These are phyloP conservation scores for Eristalis tenax DNA, from an alignment of 2,888 invertebrate species.

Conservation along the genomic window DNA sequence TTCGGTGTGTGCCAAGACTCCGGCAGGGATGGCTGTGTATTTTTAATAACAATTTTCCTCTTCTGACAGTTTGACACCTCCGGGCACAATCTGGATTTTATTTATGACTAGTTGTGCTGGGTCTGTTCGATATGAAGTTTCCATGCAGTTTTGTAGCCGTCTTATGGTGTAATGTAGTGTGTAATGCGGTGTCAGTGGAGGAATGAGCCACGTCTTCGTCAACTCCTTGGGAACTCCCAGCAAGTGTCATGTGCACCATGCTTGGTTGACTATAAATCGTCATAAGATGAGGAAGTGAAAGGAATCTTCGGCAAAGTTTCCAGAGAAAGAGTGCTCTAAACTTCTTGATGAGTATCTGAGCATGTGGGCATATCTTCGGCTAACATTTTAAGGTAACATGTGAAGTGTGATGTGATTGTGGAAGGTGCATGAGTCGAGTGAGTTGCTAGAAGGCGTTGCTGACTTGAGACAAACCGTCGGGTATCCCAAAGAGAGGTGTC, in stretches of 20 bases:
- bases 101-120: not conserved
- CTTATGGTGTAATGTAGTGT: not conserved
- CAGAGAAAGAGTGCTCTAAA: too few relatives aligned
- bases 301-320: not conserved
- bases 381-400: too few relatives aligned
- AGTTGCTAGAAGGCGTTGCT: too few relatives aligned
- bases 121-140: not conserved
- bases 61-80: conserved; percentile 17
- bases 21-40: not conserved
- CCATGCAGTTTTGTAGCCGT: not conserved
- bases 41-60: conserved; percentile 16
- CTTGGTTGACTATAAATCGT: not conserved
- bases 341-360: too few relatives aligned
- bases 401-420: too few relatives aligned
- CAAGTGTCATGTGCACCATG: not conserved
- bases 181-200: not conserved
- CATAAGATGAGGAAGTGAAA: not conserved
- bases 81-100: conserved; percentile 6
- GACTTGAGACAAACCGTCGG: too few relatives aligned
- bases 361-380: too few relatives aligned
- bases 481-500: too few relatives aligned
- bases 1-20: conserved; percentile 1
- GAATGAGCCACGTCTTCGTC: not conserved
- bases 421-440: too few relatives aligned
- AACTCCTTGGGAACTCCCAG: not conserved